A percentile compares a stretch with the other conserved stretches of the same genome.
Evolutionary conservation across 2,888 invertebrate species (phyloP).

Genomic region (Mechanitis messenoides): DNA sequence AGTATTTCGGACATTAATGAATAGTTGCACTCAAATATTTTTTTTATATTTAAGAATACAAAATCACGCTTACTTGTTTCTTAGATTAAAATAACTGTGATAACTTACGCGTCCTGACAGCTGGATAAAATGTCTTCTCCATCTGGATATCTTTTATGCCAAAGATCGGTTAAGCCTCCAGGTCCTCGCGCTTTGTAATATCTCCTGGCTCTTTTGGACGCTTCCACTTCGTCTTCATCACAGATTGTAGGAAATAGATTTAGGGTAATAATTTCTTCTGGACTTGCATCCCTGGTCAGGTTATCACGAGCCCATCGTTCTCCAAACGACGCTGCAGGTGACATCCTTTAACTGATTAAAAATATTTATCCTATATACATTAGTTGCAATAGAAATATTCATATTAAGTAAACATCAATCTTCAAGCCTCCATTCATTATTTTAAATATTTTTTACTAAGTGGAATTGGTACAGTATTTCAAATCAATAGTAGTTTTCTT

Average conservation of each 20-base stretch:
- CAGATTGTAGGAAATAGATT: constrained; percentile 56
- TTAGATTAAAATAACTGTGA: background rate
- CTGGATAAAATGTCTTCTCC: constrained; percentile 68
- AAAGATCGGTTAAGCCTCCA: constrained; percentile 57
- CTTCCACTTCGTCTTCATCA: constrained; percentile 56
- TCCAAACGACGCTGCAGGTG: constrained; percentile 70
- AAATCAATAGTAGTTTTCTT: too few species aligned
- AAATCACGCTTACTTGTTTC: background rate
- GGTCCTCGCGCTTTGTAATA: constrained; percentile 63
- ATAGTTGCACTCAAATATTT: too few species aligned
- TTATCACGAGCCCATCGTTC: constrained; percentile 72
- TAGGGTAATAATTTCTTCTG: constrained; percentile 53
- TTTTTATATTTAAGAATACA: too few species aligned
- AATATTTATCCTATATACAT: background rate
- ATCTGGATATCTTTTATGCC: constrained; percentile 65
- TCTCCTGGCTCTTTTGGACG: constrained; percentile 56
- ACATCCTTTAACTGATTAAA: constrained; percentile 53
- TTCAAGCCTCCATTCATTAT: too few species aligned
- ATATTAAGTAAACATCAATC: too few species aligned
- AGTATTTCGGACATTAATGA: too few species aligned
- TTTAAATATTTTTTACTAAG: too few species aligned
- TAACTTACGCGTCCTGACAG: constrained; percentile 67
- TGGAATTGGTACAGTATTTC: too few species aligned
- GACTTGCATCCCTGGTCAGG: constrained; percentile 50
- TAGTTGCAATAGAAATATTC: too few species aligned